Percentiles rank a stretch among this genome's conserved stretches.
These are phyloP conservation scores for Brachylomia viminalis DNA, from an alignment of 2,888 invertebrate genomes.

Conservation along the genomic window DNA sequence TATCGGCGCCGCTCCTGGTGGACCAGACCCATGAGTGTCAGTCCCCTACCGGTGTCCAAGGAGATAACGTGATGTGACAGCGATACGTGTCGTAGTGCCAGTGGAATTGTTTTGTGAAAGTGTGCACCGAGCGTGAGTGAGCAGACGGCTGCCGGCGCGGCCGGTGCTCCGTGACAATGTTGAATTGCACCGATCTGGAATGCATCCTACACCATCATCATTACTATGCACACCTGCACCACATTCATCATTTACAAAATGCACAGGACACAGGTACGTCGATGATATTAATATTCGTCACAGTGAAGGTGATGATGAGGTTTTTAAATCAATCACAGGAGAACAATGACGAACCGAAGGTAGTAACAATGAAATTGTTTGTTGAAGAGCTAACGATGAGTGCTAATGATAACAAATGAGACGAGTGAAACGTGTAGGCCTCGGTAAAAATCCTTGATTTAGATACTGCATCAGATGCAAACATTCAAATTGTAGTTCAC, in stretches of 20 bases:
- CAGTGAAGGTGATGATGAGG: constrained; percentile 67
- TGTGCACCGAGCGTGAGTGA: constrained; percentile 87
- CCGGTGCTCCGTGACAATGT: constrained; percentile 90
- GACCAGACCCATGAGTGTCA: constrained; percentile 76
- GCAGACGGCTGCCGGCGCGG: constrained; percentile 78
- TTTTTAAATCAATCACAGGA: constrained; percentile 71
- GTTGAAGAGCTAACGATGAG: constrained; percentile 80
- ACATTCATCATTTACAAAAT: constrained; percentile 92
- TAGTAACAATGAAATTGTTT: constrained; percentile 83
- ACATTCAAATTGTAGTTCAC: constrained; percentile 71
- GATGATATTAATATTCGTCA: constrained; percentile 55
- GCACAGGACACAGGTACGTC: constrained; percentile 91
- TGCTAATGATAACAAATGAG: constrained; percentile 84
- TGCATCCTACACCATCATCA: constrained; percentile 94
- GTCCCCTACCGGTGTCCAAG: constrained; percentile 78
- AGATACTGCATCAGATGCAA: constrained; percentile 65
- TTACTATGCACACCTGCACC: constrained; percentile 93
- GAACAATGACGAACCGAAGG: constrained; percentile 78
- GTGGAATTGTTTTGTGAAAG: constrained; percentile 90
- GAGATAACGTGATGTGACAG: constrained; percentile 90
- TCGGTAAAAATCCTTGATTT: constrained; percentile 75
- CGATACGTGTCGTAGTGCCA: constrained; percentile 85
- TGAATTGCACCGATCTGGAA: constrained; percentile 94
- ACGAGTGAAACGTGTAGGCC: constrained; percentile 69
- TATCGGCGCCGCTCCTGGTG: constrained; percentile 81